Evolutionary conservation across 1,140 invertebrate genomes (phyloP), one percentile per base, ranked within the genome.

Genomic region (Drosophila hydei): DNA sequence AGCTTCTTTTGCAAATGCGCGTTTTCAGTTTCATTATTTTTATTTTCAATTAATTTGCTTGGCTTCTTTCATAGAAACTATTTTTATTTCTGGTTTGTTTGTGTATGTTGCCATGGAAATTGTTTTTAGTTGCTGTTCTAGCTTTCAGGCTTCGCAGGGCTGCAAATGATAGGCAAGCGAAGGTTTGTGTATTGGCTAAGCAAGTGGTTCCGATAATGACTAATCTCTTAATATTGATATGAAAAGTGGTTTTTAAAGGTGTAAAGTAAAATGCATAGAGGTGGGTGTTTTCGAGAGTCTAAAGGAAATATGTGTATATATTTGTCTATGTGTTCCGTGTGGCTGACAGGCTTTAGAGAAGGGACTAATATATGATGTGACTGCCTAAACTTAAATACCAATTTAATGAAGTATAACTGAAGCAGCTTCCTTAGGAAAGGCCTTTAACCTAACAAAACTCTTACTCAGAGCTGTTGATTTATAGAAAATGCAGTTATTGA

Each of bases 1-100:
- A 78, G 55, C 54, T 72, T 50, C 75, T 88, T 14, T 91, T 90
- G 51, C 89, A 91, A 38, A 91, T 61, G 7, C 84, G 70, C 6
- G 90, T 91, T 70, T 80, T 75, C 5, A 91, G 68, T 56, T 91
- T 88, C 90, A 91, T 91, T 90, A 25, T 74, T 21, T 11, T 12
- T 19, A 21, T 8, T 1, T 6, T 7, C 30, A 50, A 4, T 40
- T 40, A n/a, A n/a, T 52, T 33, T 7, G 0, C 16, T 19, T 21
- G 18, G 1, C 14, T 27, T 9, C n/a, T 14, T 38, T 61, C 19
- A 4, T 5, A 4, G 21, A 43, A 38, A 38, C 40, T 2, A 9
- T 19, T 21, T 61, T 11, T 18, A 16, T 30, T 30, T 75, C n/a
- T 72, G 61, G 47, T 70, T 88, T 63, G 16, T 30, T 8, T n/a